Evolutionary conservation across 2,797 vertebrate genomes (phyloP).

Genomic region (Rallus crepitans): DNA sequence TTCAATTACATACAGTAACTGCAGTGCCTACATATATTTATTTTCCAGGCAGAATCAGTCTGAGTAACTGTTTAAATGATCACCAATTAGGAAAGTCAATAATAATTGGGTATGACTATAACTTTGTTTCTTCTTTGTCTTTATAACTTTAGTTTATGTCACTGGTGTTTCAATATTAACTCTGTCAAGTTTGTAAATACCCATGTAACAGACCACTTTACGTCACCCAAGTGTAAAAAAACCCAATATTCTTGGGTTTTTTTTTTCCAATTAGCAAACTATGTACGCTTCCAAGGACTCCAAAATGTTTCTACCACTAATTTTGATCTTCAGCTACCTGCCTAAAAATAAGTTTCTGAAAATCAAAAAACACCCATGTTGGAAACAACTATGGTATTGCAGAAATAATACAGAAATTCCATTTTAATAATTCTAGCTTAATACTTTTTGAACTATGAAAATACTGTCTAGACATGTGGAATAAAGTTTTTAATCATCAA

Average conservation of each 20-base stretch:
- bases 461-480: background rate
- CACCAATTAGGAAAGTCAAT: background rate
- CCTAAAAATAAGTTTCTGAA: background rate
- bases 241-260: accelerated
- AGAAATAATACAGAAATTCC: background rate
- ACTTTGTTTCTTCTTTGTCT: background rate
- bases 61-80: background rate
- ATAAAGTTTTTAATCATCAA: background rate
- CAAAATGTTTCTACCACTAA: background rate
- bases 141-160: background rate
- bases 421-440: background rate
- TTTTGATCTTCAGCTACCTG: background rate
- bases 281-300: background rate
- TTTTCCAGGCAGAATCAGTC: background rate
- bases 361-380: background rate
- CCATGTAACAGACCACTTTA: background rate
- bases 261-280: background rate
- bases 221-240: background rate
- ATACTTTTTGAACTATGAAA: background rate
- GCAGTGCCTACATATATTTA: background rate
- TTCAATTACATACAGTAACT: background rate
- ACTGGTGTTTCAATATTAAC: background rate
- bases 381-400: background rate
- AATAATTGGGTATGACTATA: background rate
- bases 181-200: background rate